A percentile compares a stretch with the other conserved stretches of the same genome.
Evolutionary conservation across 2,113 vertebrate genomes (phyloP).

Genomic region (Trematomus loennbergii): DNA sequence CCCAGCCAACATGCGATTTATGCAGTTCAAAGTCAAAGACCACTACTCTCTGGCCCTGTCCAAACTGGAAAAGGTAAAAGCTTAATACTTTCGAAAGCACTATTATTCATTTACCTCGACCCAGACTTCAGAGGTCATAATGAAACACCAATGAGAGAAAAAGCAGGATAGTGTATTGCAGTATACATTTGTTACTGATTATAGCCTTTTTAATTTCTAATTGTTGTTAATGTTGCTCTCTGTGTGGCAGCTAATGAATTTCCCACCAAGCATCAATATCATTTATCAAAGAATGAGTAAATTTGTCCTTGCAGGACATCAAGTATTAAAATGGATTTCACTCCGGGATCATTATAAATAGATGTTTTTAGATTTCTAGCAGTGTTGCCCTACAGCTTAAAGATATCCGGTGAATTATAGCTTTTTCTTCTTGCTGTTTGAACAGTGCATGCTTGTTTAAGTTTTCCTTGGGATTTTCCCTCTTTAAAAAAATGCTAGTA

Average conservation of each 20-base stretch:
- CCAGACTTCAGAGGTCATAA: not conserved
- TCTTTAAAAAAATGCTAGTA: constrained; percentile 4
- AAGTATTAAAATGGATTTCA: constrained; percentile 7
- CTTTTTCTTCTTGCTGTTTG: not conserved
- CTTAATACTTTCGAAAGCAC: not conserved
- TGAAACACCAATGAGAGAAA: not conserved
- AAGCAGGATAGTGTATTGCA: not conserved
- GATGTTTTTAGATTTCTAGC: not conserved
- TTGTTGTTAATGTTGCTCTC: constrained; percentile 20
- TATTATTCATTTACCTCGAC: not conserved
- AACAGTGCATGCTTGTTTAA: not conserved
- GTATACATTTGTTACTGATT: constrained; percentile 3
- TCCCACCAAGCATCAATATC: constrained; percentile 19
- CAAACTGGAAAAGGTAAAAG: constrained; percentile 87
- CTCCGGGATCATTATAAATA: not conserved
- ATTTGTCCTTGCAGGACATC: constrained; percentile 29
- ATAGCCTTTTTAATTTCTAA: not conserved
- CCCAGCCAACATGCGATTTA: constrained; percentile 90
- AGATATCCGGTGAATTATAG: not conserved
- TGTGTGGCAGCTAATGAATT: constrained; percentile 28
- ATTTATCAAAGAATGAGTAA: constrained; percentile 40
- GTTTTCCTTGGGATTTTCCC: not conserved
- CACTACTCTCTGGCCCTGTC: constrained; percentile 87
- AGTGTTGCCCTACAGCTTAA: constrained; percentile 4
- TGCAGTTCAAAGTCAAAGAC: constrained; percentile 90